Evolutionary conservation across 2,888 invertebrate species (phyloP), one percentile per base, ranked within the genome.

Genomic region (Rosalia funebris): DNA sequence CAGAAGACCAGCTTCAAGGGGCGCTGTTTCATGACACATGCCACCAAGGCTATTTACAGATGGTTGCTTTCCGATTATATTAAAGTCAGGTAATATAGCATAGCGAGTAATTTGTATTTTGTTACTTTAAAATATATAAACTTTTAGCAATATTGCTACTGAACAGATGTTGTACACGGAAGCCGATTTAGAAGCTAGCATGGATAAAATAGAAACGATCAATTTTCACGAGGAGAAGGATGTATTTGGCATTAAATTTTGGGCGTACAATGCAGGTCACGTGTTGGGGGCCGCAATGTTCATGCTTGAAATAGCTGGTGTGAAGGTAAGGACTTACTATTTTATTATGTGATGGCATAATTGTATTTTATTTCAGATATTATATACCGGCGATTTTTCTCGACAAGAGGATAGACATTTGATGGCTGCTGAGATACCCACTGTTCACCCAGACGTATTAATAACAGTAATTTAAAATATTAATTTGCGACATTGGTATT

Each of bases 231-330:
- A 97, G 79, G 98, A 99, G 81, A 96, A 96, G 73, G 98, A 98
- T 75, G 93, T 99, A 0, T 91, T 95, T 74, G 99, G 98, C 0
- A 90, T 99, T 0, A 89, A 95, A 74, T 99, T 99, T 83, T 98
- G 98, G 94, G 97, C 98, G 0, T 99, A 99, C 81, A 96, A 96
- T 79, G 99, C 99, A 0, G 99, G 99, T 0, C 99, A 99, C 82
- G 99, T 99, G 1, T 84, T 99, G 0, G 99, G 99, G 0, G 99
- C 99, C 0, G 98, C 98, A 54, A 99, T 99, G 98, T 99, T 99
- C 80, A 98, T 99, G 97, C 95, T 99, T 60, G 98, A 99, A 85
- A 99, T 99, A 47, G 99, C 98, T 20, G 99, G 98, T 10, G 97
- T 98, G 1, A 96, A 73, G 55, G 71, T 72, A 62, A 54, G n/a